Conservation (phyloP, 2,113 vertebrate species). For the Stegostoma tigrinum region DNA sequence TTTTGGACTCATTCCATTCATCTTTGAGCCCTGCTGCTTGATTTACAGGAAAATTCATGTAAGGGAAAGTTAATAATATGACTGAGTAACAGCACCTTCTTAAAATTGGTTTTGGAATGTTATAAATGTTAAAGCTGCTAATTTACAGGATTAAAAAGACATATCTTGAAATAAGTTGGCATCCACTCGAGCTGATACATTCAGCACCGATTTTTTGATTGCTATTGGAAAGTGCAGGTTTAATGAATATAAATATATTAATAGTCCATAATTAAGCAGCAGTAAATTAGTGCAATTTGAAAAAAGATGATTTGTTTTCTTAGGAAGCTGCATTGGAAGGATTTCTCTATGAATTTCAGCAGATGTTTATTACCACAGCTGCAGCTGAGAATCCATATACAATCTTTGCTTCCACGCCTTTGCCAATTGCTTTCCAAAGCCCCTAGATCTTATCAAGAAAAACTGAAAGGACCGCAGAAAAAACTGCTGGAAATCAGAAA, state of each 20-base stretch:
- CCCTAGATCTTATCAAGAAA: not conserved
- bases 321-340: not conserved
- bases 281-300: conserved; percentile 13
- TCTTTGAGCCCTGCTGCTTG: not conserved
- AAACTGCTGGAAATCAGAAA: no score
- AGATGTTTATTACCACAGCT: conserved; percentile 11
- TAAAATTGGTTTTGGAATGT: not conserved
- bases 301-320: not conserved
- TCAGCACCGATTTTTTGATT: not conserved
- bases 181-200: not conserved
- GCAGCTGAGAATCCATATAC: not conserved
- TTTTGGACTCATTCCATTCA: not conserved
- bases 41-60: not conserved
- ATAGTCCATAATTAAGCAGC: not conserved
- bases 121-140: not conserved
- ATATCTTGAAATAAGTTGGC: not conserved
- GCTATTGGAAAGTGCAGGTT: not conserved
- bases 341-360: not conserved
- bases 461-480: no score
- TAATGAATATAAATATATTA: not conserved
- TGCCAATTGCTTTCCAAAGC: not conserved
- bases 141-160: not conserved
- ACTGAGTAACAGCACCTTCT: not conserved
- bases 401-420: not conserved
- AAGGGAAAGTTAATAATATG: not conserved